phyloP scores from a whole-genome alignment of 1,140 invertebrate species.

The Rhopalosiphum maidis region DNA sequence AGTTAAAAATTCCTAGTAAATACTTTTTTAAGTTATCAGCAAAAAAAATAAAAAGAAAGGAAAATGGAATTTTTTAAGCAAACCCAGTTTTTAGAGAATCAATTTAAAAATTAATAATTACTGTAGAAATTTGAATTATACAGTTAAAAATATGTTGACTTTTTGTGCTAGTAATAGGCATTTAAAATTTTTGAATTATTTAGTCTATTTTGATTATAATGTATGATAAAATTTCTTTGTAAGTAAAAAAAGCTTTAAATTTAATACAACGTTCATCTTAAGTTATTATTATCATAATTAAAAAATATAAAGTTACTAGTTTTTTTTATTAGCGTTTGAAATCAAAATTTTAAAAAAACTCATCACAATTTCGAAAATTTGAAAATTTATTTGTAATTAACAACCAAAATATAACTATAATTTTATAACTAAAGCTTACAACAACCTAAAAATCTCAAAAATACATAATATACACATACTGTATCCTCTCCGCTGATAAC shows the following conservation, averaged over 20 bases:
- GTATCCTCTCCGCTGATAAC: background rate
- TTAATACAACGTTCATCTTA: background rate
- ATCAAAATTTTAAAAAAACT: background rate
- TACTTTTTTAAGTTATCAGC: too few relatives aligned
- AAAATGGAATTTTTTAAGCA: too few relatives aligned
- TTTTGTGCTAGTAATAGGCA: background rate
- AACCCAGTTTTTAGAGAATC: background rate
- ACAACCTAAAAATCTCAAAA: background rate
- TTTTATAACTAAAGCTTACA: background rate
- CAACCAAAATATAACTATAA: background rate
- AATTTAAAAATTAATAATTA: background rate
- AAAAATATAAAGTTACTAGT: background rate
- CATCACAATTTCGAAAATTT: background rate
- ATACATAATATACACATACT: background rate
- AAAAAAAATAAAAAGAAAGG: too few relatives aligned
- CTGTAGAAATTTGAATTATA: background rate
- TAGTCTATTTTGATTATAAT: background rate
- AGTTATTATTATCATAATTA: background rate
- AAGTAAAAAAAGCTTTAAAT: background rate
- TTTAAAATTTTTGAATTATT: background rate
- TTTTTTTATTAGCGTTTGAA: background rate
- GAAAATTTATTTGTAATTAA: too few relatives aligned
- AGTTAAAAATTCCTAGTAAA: too few relatives aligned
- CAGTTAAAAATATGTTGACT: background rate
- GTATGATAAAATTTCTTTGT: background rate